Evolutionary conservation across 2,888 invertebrate genomes (phyloP).

Genomic region (Drosophila monieri): DNA sequence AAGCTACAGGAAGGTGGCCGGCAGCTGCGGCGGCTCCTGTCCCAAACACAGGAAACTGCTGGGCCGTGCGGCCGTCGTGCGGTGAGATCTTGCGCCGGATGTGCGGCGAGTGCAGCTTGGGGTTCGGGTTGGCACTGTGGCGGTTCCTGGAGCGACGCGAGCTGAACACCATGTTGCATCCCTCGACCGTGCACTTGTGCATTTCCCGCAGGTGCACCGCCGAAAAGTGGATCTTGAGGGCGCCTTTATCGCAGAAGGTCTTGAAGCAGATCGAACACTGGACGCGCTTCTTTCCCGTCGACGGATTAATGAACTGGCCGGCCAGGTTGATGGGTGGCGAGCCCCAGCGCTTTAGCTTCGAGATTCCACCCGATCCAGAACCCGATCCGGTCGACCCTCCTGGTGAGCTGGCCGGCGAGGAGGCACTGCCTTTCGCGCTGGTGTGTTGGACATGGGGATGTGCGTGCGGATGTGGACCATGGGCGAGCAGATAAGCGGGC

Average conservation of each 20-base stretch:
- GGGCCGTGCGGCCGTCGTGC: slow-evolving; percentile 95
- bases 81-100: slow-evolving; percentile 96
- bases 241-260: slow-evolving; percentile 99
- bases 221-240: slow-evolving; percentile 99
- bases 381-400: slow-evolving; percentile 40
- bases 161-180: slow-evolving; percentile 99
- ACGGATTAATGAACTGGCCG: slow-evolving; percentile 95
- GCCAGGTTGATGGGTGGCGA: slow-evolving; percentile 93
- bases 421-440: slow-evolving; percentile 22
- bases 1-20: slow-evolving; percentile 84
- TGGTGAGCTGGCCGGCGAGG: slow-evolving; percentile 78
- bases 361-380: slow-evolving; percentile 8
- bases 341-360: slow-evolving; percentile 87
- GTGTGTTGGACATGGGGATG: slow-evolving; percentile 22
- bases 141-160: slow-evolving; percentile 97
- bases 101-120: slow-evolving; percentile 98
- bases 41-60: slow-evolving; percentile 87
- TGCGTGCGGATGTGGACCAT: slow-evolving; percentile 54
- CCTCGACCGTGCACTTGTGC: slow-evolving; percentile 99
- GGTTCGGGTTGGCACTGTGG: slow-evolving; percentile 99
- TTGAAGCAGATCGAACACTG: slow-evolving; percentile 99
- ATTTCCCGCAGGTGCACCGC: slow-evolving; percentile 99
- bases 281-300: slow-evolving; percentile 97
- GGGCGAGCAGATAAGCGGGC: slow-evolving; percentile 84
- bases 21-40: slow-evolving; percentile 83